These are phyloP conservation scores for Temnothorax unifasciatus DNA, from an alignment of 2,888 invertebrate species.

Conservation along the genomic window DNA sequence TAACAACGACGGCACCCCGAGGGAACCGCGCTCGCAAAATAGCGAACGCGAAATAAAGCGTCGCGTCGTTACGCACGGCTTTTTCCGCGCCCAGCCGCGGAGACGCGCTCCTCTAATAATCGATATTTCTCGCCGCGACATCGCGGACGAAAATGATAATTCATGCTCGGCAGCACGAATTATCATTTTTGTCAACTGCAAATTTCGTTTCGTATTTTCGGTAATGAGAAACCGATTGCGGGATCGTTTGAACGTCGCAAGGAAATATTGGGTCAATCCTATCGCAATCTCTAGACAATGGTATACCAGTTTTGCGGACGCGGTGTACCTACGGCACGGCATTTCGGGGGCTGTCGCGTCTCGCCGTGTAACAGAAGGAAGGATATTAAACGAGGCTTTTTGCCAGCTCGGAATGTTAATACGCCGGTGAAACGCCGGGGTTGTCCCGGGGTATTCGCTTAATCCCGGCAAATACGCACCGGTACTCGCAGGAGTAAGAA, in stretches of 20 bases:
- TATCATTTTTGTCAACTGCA: too few relatives aligned
- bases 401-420: conserved; percentile 47
- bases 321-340: not conserved
- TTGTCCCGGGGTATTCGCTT: conserved; percentile 52
- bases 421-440: conserved; percentile 53
- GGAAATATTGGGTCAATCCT: not conserved
- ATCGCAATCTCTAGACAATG: not conserved
- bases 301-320: conserved; percentile 12
- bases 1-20: conserved; percentile 66
- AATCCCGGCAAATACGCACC: conserved; percentile 50
- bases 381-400: conserved; percentile 50
- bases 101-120: not conserved
- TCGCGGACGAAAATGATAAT: not conserved
- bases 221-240: not conserved
- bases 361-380: conserved; percentile 36
- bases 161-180: not conserved
- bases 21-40: conserved; percentile 7
- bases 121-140: not conserved
- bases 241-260: not conserved
- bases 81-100: not conserved
- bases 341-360: conserved; percentile 23
- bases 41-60: conserved; percentile 5
- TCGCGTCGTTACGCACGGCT: not conserved
- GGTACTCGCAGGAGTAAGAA: conserved; percentile 20
- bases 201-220: not conserved